Percentiles rank a stretch among this genome's conserved stretches.
phyloP scores from a whole-genome alignment of 2,797 vertebrate genomes.

The Zenarchopterus dispar region DNA sequence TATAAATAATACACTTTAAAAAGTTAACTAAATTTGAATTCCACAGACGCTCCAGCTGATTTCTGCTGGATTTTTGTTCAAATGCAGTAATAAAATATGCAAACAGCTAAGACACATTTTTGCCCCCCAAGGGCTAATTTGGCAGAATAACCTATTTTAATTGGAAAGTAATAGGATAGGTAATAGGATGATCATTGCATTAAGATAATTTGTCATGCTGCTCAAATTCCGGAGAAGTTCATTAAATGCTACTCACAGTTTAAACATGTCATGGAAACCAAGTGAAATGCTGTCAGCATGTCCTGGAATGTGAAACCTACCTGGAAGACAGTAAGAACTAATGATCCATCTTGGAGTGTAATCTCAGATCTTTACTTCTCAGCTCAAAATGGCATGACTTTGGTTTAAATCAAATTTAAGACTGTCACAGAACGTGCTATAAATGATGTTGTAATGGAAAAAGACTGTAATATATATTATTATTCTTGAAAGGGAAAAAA shows the following conservation, averaged over 20 bases:
- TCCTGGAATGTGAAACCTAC: conserved; percentile 9
- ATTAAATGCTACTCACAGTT: conserved; percentile 60
- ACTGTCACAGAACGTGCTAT: too few relatives aligned
- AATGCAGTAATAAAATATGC: conserved; percentile 23
- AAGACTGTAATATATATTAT: too few relatives aligned
- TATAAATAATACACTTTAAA: not conserved
- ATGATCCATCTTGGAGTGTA: not conserved
- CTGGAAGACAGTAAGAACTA: not conserved
- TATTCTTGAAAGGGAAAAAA: too few relatives aligned
- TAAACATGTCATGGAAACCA: conserved; percentile 24
- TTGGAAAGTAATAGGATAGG: conserved; percentile 42
- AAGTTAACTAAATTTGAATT: not conserved
- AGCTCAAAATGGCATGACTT: not conserved
- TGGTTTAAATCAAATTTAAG: too few relatives aligned
- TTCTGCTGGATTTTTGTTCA: conserved; percentile 10
- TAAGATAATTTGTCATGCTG: conserved; percentile 57
- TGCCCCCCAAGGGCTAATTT: conserved; percentile 34
- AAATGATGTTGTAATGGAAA: too few relatives aligned
- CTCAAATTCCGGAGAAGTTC: conserved; percentile 51
- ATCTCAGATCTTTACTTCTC: not conserved
- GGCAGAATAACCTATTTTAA: conserved; percentile 31
- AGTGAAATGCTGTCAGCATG: conserved; percentile 33
- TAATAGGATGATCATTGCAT: conserved; percentile 1
- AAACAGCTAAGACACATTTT: conserved; percentile 37
- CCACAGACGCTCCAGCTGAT: conserved; percentile 3